These are phyloP conservation scores for Eudasyphora cyanicolor DNA, from an alignment of 2,888 invertebrate genomes.

Conservation along the genomic window DNA sequence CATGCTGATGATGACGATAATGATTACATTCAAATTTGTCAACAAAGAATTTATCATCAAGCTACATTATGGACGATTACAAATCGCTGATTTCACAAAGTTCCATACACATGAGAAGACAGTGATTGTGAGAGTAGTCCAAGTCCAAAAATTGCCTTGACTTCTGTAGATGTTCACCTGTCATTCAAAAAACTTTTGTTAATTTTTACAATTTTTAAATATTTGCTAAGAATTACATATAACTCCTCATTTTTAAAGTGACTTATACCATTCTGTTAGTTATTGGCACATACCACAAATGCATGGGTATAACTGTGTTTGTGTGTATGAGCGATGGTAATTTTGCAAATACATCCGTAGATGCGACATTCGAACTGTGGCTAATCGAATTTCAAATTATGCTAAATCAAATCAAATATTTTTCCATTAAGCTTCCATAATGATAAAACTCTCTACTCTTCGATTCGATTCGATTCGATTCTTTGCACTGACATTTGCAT, in stretches of 20 bases:
- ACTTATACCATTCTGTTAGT: too few species aligned
- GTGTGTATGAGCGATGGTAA: neutral
- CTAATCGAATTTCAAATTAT: slow-evolving; percentile 62
- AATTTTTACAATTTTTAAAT: too few species aligned
- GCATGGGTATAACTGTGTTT: neutral
- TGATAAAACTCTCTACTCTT: slow-evolving; percentile 36
- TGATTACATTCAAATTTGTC: slow-evolving; percentile 1
- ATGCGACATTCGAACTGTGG: neutral
- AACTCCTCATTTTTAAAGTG: too few species aligned
- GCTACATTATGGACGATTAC: neutral
- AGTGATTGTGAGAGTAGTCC: too few species aligned
- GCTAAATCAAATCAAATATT: slow-evolving; percentile 55
- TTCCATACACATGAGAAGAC: neutral
- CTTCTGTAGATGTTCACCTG: too few species aligned
- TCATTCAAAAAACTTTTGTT: too few species aligned
- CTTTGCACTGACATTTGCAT: slow-evolving; percentile 14
- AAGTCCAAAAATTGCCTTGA: too few species aligned
- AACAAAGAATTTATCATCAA: neutral
- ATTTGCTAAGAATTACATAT: too few species aligned
- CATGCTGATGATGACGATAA: too few species aligned
- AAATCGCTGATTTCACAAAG: neutral
- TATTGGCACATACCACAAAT: neutral
- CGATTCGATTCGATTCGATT: too few species aligned
- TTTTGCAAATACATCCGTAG: neutral
- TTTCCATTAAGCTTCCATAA: slow-evolving; percentile 56